Evolutionary conservation across 2,888 invertebrate genomes (phyloP), one percentile per base, ranked within the genome.

Genomic region (Athalia cordata): DNA sequence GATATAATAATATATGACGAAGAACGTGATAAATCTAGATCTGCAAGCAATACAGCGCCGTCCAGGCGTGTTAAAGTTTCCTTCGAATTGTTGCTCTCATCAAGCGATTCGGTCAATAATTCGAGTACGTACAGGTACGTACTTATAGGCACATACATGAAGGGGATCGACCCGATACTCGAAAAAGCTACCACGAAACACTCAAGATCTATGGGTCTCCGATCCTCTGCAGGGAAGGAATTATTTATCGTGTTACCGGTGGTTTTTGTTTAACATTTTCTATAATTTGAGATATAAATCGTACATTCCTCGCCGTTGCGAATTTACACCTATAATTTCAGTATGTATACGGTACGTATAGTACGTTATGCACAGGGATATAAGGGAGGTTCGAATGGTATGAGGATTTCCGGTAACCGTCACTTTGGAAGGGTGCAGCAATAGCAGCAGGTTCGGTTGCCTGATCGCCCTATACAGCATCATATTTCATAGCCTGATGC

Each of bases 401-500:
- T n/a, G 11, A 55, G 55, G 9, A 4, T 59, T 72, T 72, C 72
- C 72, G 72, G 59, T 59, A 72, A 59, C 72, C 72, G 47, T 72
- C 72, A 72, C 72, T 72, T 72, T 59, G 72, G 47, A 72, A 72
- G 72, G 72, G 72, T 72, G 72, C n/a, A 43, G 13, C 8, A 50
- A 45, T n/a, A 59, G 57, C 57, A 59, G 45, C 59, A 7, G 68
- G 52, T 29, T 11, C 29, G 11, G 15, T 49, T n/a, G 11, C 47
- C 47, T 72, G 59, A 29, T 52, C 52, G 68, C 52, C 68, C 52
- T 11, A 85, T 83, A 82, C 84, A 81, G 86, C 86, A 87, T 88
- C 87, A 87, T 87, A 87, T 88, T 88, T 88, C 87, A 87, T 85
- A 86, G 85, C 81, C 85, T 85, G 86, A 85, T 87, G 86, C 85